phyloP scores from a whole-genome alignment of 1,140 invertebrate genomes.

The Sipha flava region DNA sequence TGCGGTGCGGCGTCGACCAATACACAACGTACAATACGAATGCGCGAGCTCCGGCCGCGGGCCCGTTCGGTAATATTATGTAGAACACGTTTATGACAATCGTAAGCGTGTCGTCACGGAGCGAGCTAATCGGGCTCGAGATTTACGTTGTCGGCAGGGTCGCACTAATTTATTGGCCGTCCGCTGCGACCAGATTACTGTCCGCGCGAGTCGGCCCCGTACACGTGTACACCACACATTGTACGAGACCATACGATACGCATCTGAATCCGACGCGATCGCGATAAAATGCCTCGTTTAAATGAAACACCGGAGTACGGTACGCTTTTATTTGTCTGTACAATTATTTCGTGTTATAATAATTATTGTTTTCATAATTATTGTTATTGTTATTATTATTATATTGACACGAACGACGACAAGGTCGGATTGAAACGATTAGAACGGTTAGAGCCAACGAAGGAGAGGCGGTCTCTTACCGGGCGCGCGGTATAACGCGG shows the following conservation, averaged over 20 bases:
- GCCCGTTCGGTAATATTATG: not conserved
- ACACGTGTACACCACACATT: not conserved
- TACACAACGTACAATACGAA: not conserved
- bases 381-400: too few species aligned
- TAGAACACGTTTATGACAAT: not conserved
- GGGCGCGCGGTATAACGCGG: not conserved
- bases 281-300: too few species aligned
- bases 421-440: not conserved
- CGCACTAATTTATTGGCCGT: constrained; percentile 2
- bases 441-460: not conserved
- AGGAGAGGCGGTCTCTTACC: too few species aligned
- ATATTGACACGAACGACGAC: too few species aligned
- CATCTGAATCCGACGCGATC: not conserved
- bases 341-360: too few species aligned
- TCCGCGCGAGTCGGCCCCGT: not conserved
- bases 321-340: too few species aligned
- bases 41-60: not conserved
- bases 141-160: not conserved
- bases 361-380: too few species aligned
- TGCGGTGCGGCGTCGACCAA: not conserved
- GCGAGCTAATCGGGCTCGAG: not conserved
- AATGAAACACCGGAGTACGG: too few species aligned
- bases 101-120: not conserved
- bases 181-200: constrained; percentile 4
- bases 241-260: not conserved